Base-by-base conservation (phyloP, 2,888 invertebrate genomes). In the Steromphala cineraria region DNA sequence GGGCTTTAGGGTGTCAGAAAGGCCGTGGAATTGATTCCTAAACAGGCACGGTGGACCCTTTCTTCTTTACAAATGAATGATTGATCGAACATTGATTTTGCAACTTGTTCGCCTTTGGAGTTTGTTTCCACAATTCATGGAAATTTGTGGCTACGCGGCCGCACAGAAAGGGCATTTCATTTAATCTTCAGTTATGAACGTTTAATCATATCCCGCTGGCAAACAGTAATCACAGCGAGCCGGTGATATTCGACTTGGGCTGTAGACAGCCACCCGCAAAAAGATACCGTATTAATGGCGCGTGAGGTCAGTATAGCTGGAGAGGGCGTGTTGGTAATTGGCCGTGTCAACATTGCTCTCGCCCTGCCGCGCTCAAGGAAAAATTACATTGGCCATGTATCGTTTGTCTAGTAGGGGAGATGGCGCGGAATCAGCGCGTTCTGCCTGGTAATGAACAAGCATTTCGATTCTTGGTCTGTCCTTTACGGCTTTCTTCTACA, bases 211-310 rank as follows among this genome's bases (percentile, higher is more conserved):
- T 76, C 55, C 55, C 36, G 31, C 76, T 36, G 55, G 76, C 76
- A 76, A 76, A 76, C 21, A 76, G 71, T 76, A 76, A 76, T 76
- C 76, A 76, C 76, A 17, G 55, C 55, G 53, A 76, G 76, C n/a
- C 71, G 53, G 76, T 55, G 76, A 76, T 53, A 84, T 81, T 79
- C 82, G 53, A 53, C 53, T 53, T 17, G 15, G 52, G 17, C 53
- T 75, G 31, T 76, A 80, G 84, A 84, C 82, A 81, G 77, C 24
- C 40, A 76, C 40, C 74, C 67, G 81, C 80, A 78, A 81, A 84
- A 84, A 83, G 84, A 84, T 84, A 81, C 80, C 75, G 83, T 83
- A 83, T 84, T 84, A 82, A 84, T 84, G 83, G 77, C 78, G 31
- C 15, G 53, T 15, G 78, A 55, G 84, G 83, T 83, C 83, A 82